Conservation (phyloP, 2,113 vertebrate species). For the Sminthopsis crassicaudata region DNA sequence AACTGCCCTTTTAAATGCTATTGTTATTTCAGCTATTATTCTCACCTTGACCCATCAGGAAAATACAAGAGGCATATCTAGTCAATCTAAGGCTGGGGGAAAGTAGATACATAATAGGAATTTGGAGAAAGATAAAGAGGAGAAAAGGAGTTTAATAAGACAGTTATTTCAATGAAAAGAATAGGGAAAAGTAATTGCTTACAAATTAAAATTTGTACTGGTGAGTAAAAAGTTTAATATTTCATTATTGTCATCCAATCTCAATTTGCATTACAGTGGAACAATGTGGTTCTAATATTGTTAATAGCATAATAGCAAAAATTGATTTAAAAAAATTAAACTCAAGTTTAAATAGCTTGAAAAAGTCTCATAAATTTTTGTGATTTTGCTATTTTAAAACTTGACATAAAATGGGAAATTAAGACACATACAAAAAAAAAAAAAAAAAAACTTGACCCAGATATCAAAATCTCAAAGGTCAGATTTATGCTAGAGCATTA, state of each 20-base stretch:
- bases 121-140: neutral
- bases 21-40: neutral
- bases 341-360: neutral
- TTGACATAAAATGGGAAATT: neutral
- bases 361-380: neutral
- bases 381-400: neutral
- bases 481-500: neutral
- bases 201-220: neutral
- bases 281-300: neutral
- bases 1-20: neutral
- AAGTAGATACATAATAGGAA: neutral
- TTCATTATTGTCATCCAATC: neutral
- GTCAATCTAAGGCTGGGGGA: neutral
- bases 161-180: neutral
- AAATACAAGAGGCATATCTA: neutral
- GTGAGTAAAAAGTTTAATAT: neutral
- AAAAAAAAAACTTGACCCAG: neutral
- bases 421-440: too few species aligned
- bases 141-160: neutral
- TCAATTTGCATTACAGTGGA: neutral
- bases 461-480: neutral
- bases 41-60: neutral
- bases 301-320: neutral
- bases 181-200: neutral
- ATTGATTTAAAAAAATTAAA: neutral